Base-by-base conservation (phyloP, 2,888 invertebrate genomes). In the Lacanobia wlatinum region DNA sequence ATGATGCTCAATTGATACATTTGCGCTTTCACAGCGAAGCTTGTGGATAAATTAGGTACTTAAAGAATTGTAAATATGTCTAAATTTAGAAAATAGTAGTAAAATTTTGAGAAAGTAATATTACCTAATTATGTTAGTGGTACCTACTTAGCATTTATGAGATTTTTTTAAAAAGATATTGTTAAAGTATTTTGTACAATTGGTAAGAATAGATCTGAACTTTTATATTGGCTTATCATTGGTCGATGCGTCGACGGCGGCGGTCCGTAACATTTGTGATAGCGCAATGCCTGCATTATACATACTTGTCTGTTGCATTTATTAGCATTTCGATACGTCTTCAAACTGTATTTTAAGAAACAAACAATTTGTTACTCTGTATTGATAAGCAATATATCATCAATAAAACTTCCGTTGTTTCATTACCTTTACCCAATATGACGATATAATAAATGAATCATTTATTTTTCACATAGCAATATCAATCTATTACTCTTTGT, bases 351-450 rank as follows among this genome's bases (percentile, higher is more conserved):
- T 92, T 93, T 90, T 93, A 92, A 91, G 93, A 92, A 91, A 94
- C 92, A 91, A 92, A 92, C 92, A 90, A 87, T 94, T 94, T 96
- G 95, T 96, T 96, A 94, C 92, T 94, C 93, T 94, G 92, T 96
- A 95, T 91, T 94, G 94, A 94, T 96, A 96, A 96, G 96, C 96
- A 96, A 96, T 96, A 96, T 96, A 96, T 95, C 93, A 93, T 92
- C 90, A 95, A 94, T 94, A 93, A 95, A 94, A 92, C 73, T 86
- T 89, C 80, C 62, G 72, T 82, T 65, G 81, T 75, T 90, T 80
- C 84, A 91, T 88, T 91, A 73, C n/a, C 18, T 7, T 40, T 0
- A 4, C 38, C 38, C 3, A 28, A 28, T 28, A 28, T 3, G n/a
- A 28, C 28, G 28, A 28, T 28, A 28, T 28, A 28, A 28, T 28